These are phyloP conservation scores for Thereva unica DNA, from an alignment of 2,888 invertebrate genomes.

Conservation along the genomic window DNA sequence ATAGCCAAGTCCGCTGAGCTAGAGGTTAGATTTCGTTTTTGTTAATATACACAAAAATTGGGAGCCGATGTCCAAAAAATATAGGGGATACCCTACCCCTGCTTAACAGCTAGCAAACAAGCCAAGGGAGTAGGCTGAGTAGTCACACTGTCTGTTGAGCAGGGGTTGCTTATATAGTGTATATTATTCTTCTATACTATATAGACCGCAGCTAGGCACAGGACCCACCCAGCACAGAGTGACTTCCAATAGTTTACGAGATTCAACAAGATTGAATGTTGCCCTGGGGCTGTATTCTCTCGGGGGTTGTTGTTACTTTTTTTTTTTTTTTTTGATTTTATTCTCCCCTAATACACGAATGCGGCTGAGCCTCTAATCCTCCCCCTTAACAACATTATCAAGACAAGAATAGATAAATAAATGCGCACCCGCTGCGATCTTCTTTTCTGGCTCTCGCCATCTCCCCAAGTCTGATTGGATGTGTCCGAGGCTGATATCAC, in stretches of 20 bases:
- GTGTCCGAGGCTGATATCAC: conserved; percentile 15
- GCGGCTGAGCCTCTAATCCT: conserved; percentile 3
- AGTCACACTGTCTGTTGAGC: no score
- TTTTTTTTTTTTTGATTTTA: no score
- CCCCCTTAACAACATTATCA: not conserved
- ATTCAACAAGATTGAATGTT: no score
- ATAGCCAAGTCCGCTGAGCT: conserved; percentile 16
- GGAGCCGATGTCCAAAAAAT: conserved; percentile 12
- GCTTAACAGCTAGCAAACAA: conserved; percentile 2
- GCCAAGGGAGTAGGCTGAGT: not conserved
- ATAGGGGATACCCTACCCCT: conserved; percentile 5
- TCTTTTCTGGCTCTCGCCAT: conserved; percentile 1
- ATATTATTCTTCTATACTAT: no score
- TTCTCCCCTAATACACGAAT: no score
- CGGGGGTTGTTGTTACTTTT: no score
- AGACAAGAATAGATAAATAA: not conserved
- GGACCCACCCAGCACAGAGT: no score
- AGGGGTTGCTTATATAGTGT: no score
- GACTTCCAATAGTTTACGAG: no score
- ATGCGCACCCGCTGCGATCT: conserved; percentile 9
- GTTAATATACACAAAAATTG: conserved; percentile 9
- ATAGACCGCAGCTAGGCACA: no score
- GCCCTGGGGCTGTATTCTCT: no score
- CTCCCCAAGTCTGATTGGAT: conserved; percentile 3
- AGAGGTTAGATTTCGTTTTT: conserved; percentile 14